phyloP scores from a whole-genome alignment of 2,888 invertebrate species.

The Marronus borbonicus region DNA sequence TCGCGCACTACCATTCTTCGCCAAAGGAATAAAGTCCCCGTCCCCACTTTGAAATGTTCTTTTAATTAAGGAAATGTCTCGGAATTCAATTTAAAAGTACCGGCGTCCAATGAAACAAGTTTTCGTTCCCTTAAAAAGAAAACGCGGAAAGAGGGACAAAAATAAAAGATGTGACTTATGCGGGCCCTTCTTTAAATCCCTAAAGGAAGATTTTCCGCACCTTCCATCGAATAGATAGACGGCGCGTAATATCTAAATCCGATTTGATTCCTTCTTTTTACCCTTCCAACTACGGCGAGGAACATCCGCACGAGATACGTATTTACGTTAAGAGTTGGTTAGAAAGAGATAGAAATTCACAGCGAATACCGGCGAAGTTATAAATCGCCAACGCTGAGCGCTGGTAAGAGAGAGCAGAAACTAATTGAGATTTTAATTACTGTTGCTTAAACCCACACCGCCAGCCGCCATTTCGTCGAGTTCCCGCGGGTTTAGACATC shows the following conservation, averaged over 20 bases:
- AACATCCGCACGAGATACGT: too few relatives aligned
- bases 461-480: conserved; percentile 51
- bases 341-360: too few relatives aligned
- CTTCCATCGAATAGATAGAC: conserved; percentile 1
- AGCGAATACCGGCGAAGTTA: not conserved
- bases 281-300: too few relatives aligned
- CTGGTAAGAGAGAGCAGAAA: conserved; percentile 49
- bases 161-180: not conserved
- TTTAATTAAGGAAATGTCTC: conserved; percentile 43
- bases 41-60: conserved; percentile 4
- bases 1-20: not conserved
- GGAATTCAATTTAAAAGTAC: conserved; percentile 39
- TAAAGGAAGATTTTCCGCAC: not conserved
- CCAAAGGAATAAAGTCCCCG: not conserved
- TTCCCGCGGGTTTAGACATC: too few relatives aligned
- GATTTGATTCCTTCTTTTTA: conserved; percentile 28
- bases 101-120: not conserved
- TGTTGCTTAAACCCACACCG: conserved; percentile 54
- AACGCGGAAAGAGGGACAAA: not conserved
- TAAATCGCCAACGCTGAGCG: conserved; percentile 2
- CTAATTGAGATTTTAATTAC: conserved; percentile 53
- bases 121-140: too few relatives aligned
- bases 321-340: too few relatives aligned
- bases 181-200: not conserved
- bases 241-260: conserved; percentile 49